These are phyloP conservation scores for Alosa sapidissima DNA, from an alignment of 2,797 vertebrate genomes.

Conservation along the genomic window DNA sequence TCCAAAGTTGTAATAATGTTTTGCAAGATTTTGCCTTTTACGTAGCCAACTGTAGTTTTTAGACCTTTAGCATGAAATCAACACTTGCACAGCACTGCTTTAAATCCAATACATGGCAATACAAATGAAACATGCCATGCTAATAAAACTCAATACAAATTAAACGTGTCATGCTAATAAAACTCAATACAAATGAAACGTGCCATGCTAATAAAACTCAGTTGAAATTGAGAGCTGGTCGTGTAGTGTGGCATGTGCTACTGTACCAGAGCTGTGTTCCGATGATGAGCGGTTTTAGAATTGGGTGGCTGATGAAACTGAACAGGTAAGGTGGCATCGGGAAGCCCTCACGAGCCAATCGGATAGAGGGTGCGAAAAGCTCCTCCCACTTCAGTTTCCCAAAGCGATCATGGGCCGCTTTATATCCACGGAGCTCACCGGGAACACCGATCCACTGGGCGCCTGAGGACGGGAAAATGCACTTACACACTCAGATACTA, in stretches of 20 bases:
- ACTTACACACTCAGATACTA: neutral
- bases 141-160: too few species aligned
- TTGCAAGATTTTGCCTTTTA: too few species aligned
- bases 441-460: slow-evolving; percentile 85
- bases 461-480: slow-evolving; percentile 52
- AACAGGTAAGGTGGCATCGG: slow-evolving; percentile 64
- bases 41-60: too few species aligned
- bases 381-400: slow-evolving; percentile 78
- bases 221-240: neutral
- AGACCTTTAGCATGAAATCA: too few species aligned
- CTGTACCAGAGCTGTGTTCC: slow-evolving; percentile 65
- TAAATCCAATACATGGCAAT: too few species aligned
- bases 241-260: neutral
- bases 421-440: slow-evolving; percentile 87
- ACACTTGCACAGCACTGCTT: too few species aligned
- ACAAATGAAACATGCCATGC: too few species aligned
- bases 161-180: too few species aligned
- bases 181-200: too few species aligned
- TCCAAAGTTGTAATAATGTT: too few species aligned
- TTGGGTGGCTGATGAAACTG: accelerated
- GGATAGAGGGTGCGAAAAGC: slow-evolving; percentile 78
- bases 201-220: too few species aligned
- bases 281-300: slow-evolving; percentile 25
- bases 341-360: slow-evolving; percentile 83
- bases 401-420: slow-evolving; percentile 77